These are phyloP conservation scores for Pteropus alecto DNA, from an alignment of 2,113 vertebrate genomes.

Conservation along the genomic window DNA sequence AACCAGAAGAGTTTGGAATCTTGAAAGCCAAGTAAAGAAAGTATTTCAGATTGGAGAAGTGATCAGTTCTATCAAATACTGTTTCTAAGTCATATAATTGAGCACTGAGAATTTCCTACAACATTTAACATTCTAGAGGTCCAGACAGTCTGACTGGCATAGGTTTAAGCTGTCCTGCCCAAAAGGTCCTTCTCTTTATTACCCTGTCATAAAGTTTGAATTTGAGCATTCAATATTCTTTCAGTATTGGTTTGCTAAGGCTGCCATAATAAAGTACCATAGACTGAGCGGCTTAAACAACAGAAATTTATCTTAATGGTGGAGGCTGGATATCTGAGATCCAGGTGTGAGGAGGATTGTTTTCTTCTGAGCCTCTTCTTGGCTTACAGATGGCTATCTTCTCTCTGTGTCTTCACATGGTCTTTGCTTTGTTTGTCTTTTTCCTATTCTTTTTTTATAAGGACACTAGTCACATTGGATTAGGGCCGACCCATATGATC, in stretches of 20 bases:
- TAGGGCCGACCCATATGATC: neutral
- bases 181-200: neutral
- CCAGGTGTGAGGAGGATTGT: neutral
- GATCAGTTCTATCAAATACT: neutral
- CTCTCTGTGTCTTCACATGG: neutral
- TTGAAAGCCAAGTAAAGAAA: conserved; percentile 3
- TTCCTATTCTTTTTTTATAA: neutral
- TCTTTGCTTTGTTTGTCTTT: neutral
- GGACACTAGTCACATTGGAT: neutral
- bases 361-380: neutral
- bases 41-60: neutral
- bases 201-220: neutral
- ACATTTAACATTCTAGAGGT: neutral
- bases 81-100: neutral
- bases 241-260: neutral
- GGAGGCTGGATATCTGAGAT: neutral
- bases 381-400: neutral
- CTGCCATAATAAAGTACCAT: neutral
- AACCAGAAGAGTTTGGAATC: neutral
- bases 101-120: neutral
- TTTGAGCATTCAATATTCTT: neutral
- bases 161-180: neutral
- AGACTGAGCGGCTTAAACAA: neutral
- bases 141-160: neutral
- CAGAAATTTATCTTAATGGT: neutral